These are phyloP conservation scores for Lymantria dispar DNA, from an alignment of 2,888 invertebrate species.

Conservation along the genomic window DNA sequence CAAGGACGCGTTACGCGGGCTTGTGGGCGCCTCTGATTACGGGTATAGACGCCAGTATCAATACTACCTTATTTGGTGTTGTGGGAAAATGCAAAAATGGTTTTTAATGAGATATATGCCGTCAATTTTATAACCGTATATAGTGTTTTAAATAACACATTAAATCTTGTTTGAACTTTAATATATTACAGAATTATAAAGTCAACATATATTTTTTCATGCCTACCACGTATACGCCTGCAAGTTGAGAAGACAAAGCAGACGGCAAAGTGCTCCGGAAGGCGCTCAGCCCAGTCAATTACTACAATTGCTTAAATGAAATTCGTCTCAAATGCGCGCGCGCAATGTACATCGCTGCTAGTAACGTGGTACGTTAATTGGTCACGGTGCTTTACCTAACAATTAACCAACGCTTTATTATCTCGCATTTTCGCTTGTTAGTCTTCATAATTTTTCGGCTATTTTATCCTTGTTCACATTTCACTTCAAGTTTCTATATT, in stretches of 20 bases:
- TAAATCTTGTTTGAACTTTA: not conserved
- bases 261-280: slow-evolving; percentile 62
- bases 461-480: slow-evolving; percentile 15
- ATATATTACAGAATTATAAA: slow-evolving; percentile 11
- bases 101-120: slow-evolving; percentile 15
- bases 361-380: slow-evolving; percentile 66
- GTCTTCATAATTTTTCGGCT: slow-evolving; percentile 29
- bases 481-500: slow-evolving; percentile 16
- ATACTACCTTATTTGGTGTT: slow-evolving; percentile 63
- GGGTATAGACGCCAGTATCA: slow-evolving; percentile 42
- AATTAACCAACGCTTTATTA: slow-evolving; percentile 57
- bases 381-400: slow-evolving; percentile 78
- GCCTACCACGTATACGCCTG: slow-evolving; percentile 34
- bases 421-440: slow-evolving; percentile 43
- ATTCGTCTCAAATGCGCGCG: slow-evolving; percentile 67
- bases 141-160: slow-evolving; percentile 11
- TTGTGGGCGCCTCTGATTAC: slow-evolving; percentile 57
- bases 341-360: slow-evolving; percentile 47
- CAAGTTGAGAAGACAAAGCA: slow-evolving; percentile 54
- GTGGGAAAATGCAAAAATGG: slow-evolving; percentile 27
- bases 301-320: slow-evolving; percentile 79
- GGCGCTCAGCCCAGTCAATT: slow-evolving; percentile 69
- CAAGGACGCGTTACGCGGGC: slow-evolving; percentile 62
- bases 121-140: slow-evolving; percentile 29
- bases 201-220: slow-evolving; percentile 4